phyloP scores from a whole-genome alignment of 2,888 invertebrate genomes.

The Amphipoea lucens region DNA sequence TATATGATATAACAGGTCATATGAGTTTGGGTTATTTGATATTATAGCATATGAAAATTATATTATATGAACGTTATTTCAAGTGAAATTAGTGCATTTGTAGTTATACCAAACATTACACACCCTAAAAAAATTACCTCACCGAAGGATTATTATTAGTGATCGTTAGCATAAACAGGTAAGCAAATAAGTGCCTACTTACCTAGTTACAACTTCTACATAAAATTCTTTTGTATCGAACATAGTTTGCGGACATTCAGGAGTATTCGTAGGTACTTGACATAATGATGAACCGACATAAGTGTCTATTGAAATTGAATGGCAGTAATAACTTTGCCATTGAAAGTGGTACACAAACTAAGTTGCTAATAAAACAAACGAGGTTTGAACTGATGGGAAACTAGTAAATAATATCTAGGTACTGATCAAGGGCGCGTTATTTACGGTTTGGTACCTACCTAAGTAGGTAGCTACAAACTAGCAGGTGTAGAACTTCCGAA shows the following conservation, averaged over 20 bases:
- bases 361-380: conserved; percentile 37
- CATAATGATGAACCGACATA: conserved; percentile 25
- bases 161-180: conserved; percentile 28
- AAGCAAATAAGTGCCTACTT: conserved; percentile 23
- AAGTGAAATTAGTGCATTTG: no score
- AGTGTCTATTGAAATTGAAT: conserved; percentile 51
- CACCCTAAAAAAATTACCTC: conserved; percentile 13
- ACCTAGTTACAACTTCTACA: conserved; percentile 23
- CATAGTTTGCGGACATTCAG: conserved; percentile 14
- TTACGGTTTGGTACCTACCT: not conserved
- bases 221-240: conserved; percentile 41
- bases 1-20: no score
- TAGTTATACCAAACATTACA: no score
- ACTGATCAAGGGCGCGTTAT: not conserved
- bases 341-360: conserved; percentile 24
- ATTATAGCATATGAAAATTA: no score
- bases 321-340: conserved; percentile 24
- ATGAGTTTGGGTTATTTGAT: no score
- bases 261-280: conserved; percentile 33
- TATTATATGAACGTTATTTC: no score
- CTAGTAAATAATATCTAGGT: not conserved
- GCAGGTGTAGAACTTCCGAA: not conserved
- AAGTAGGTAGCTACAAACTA: not conserved
- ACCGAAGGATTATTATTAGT: not conserved
- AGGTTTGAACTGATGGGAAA: not conserved